Conservation (phyloP, 2,113 vertebrate species). For the Takifugu bimaculatus region DNA sequence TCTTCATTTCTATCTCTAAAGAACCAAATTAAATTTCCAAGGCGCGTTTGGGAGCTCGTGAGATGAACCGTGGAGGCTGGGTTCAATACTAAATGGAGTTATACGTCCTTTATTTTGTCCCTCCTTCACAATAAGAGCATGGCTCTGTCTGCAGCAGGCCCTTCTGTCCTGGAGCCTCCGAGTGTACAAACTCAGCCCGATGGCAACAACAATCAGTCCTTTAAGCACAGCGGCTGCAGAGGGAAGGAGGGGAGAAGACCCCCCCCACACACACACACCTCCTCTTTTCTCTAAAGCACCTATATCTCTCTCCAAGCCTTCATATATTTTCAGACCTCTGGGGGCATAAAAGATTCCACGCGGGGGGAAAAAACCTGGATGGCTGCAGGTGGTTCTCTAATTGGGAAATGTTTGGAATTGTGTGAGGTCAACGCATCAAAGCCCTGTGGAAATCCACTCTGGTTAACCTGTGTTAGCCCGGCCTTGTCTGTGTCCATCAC, state of each 20-base stretch:
- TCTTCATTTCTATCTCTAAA: too few species aligned
- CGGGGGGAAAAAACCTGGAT: constrained; percentile 16
- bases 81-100: too few species aligned
- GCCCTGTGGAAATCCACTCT: constrained; percentile 30
- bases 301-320: constrained; percentile 23
- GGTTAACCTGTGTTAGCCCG: constrained; percentile 47
- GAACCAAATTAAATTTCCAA: too few species aligned
- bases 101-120: constrained; percentile 18
- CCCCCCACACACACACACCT: not conserved
- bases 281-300: constrained; percentile 1
- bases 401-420: constrained; percentile 28
- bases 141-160: constrained; percentile 29
- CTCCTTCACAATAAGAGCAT: constrained; percentile 9
- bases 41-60: constrained; percentile 21
- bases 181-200: constrained; percentile 44
- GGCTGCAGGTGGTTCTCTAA: constrained; percentile 31
- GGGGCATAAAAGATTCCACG: not conserved
- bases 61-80: not conserved
- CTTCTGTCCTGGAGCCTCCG: constrained; percentile 39
- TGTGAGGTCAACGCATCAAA: constrained; percentile 39
- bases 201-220: constrained; percentile 50
- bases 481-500: constrained; percentile 25
- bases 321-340: not conserved
- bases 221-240: constrained; percentile 28
- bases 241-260: constrained; percentile 7